Conservation (phyloP, 1,140 invertebrate species). For the Pemphigus obesinymphae region DNA sequence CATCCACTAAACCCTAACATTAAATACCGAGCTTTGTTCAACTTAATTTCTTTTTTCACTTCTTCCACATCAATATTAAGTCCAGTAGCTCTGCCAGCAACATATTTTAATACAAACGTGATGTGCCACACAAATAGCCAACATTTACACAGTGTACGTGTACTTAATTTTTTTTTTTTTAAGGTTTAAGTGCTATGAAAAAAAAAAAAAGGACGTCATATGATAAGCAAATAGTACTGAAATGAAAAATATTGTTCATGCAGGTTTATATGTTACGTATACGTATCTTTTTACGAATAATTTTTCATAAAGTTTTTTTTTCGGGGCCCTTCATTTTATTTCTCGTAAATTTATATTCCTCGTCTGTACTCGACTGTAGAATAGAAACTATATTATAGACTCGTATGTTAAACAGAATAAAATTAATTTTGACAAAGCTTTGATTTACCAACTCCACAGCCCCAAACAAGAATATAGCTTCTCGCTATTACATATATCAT, state of each 20-base stretch:
- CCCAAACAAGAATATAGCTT: no score
- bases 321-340: not conserved
- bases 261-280: constrained; percentile 4
- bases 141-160: constrained; percentile 37
- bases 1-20: constrained; percentile 7
- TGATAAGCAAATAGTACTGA: constrained; percentile 36
- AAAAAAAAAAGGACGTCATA: constrained; percentile 5
- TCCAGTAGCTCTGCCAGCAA: constrained; percentile 10
- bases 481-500: no score
- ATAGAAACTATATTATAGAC: constrained; percentile 7
- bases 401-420: not conserved
- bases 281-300: constrained; percentile 29
- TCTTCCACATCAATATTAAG: constrained; percentile 26
- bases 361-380: not conserved
- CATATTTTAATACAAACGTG: constrained; percentile 41
- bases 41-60: constrained; percentile 26
- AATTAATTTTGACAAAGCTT: no score
- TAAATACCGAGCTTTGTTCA: constrained; percentile 30
- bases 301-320: constrained; percentile 37
- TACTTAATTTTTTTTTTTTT: constrained; percentile 35
- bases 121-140: constrained; percentile 39
- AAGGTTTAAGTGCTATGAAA: constrained; percentile 31
- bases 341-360: not conserved
- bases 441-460: no score
- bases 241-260: constrained; percentile 18